These are phyloP conservation scores for Acleris laterana DNA, from an alignment of 2,888 invertebrate genomes.

Conservation along the genomic window DNA sequence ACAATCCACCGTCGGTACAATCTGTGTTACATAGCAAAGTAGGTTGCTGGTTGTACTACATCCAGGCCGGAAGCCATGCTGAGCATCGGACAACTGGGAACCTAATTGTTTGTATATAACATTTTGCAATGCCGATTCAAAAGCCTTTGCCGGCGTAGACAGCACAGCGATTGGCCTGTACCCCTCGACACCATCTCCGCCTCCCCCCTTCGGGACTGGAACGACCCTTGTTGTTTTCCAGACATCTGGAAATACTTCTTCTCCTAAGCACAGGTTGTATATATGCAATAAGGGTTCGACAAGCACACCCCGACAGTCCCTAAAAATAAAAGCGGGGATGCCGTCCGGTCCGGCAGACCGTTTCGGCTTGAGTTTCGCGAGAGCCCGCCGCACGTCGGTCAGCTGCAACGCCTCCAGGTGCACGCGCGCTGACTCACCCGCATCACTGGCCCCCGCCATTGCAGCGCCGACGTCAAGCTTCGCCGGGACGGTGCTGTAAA, in stretches of 20 bases:
- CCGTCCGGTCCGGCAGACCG: too few relatives aligned
- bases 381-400: too few relatives aligned
- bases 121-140: not conserved
- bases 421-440: too few relatives aligned
- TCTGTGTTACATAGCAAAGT: not conserved
- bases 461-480: too few relatives aligned
- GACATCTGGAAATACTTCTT: not conserved
- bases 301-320: too few relatives aligned
- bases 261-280: too few relatives aligned
- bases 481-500: too few relatives aligned
- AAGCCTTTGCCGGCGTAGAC: not conserved
- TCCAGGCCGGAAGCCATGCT: constrained; percentile 6
- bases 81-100: constrained; percentile 2
- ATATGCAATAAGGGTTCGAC: too few relatives aligned
- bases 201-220: not conserved
- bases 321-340: too few relatives aligned
- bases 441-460: too few relatives aligned
- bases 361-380: too few relatives aligned
- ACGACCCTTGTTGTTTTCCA: constrained; percentile 8
- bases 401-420: too few relatives aligned
- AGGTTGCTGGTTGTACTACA: not conserved
- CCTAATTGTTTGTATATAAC: not conserved
- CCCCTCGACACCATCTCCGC: not conserved
- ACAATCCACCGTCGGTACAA: constrained; percentile 8
- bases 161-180: not conserved